Conservation (phyloP, 2,888 invertebrate species). For the Microplitis manilae region DNA sequence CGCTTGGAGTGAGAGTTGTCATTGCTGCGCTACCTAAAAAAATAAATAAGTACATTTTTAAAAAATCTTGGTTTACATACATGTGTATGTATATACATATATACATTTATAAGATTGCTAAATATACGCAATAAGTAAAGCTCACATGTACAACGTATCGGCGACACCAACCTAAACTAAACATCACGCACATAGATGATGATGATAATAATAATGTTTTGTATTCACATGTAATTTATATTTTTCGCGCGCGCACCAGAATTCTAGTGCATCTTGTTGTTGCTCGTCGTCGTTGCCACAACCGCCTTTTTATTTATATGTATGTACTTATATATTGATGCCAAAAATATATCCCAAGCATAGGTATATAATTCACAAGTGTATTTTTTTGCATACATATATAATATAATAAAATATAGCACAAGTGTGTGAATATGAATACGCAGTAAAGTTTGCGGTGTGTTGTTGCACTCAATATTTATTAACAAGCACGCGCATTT, state of each 20-base stretch:
- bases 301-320: neutral
- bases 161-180: neutral
- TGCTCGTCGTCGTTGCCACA: neutral
- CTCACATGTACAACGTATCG: neutral
- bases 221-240: neutral
- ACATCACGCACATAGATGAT: neutral
- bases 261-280: neutral
- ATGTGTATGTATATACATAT: neutral
- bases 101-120: neutral
- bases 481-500: neutral
- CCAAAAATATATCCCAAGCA: neutral
- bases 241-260: neutral
- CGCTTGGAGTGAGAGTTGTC: neutral
- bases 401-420: neutral
- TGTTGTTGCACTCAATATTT: neutral
- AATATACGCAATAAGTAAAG: neutral
- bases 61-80: neutral
- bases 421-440: neutral
- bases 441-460: neutral
- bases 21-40: neutral
- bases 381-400: neutral
- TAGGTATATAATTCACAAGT: neutral
- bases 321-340: conserved; percentile 1
- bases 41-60: neutral
- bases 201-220: neutral